Percentiles rank a stretch among this genome's conserved stretches.
Conservation (phyloP, 92 coral and sea anemone species). For the Porites lobata region DNA sequence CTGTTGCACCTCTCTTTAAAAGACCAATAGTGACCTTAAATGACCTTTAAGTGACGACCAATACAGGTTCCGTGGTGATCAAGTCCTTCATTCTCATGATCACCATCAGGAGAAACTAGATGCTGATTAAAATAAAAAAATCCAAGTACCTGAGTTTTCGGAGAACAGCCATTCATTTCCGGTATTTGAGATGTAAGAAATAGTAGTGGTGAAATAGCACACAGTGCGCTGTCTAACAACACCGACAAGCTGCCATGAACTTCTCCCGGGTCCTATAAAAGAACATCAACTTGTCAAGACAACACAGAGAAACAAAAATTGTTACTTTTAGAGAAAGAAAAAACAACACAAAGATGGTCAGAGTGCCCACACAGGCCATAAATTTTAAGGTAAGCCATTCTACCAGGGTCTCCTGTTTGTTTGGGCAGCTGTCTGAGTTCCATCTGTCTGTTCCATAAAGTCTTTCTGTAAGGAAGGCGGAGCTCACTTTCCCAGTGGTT, state of each 20-base stretch:
- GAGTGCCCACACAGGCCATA: no score
- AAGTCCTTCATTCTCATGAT: background rate
- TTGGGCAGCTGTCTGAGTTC: background rate
- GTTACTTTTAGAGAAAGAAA: no score
- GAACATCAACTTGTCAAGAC: background rate
- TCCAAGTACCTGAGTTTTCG: slow-evolving; percentile 80
- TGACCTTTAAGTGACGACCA: background rate
- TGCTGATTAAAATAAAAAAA: background rate
- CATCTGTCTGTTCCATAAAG: no score
- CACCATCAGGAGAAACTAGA: background rate
- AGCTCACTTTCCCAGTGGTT: no score
- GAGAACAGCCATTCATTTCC: slow-evolving; percentile 85
- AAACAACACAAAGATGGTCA: no score
- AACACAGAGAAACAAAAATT: background rate
- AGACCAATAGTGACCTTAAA: no score
- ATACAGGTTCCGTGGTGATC: background rate
- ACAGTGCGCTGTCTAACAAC: slow-evolving; percentile 89
- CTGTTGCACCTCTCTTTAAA: no score
- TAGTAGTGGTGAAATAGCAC: slow-evolving; percentile 92
- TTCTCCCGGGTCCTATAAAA: slow-evolving; percentile 85
- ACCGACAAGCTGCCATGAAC: slow-evolving; percentile 97
- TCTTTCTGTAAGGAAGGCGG: no score
- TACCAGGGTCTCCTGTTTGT: background rate
- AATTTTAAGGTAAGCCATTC: no score
- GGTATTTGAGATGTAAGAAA: slow-evolving; percentile 94